Percentiles rank a stretch among this genome's conserved stretches.
phyloP scores from a whole-genome alignment of 2,113 vertebrate species.

The Phaetusa simplex region DNA sequence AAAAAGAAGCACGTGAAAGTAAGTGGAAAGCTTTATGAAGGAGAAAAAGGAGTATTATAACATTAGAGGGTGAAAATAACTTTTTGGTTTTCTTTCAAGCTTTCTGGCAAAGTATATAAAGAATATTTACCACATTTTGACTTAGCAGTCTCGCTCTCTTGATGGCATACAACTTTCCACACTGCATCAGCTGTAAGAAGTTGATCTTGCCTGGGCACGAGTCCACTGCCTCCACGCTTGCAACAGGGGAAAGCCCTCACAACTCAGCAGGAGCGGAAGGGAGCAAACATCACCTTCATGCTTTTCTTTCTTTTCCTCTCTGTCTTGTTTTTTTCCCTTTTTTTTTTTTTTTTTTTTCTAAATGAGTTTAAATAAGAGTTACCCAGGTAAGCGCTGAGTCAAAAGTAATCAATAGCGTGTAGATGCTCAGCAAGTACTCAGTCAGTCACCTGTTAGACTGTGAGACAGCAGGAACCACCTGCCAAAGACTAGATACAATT shows the following conservation, averaged over 20 bases:
- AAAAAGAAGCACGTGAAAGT: neutral
- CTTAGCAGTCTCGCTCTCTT: neutral
- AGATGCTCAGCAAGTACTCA: neutral
- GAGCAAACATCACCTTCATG: neutral
- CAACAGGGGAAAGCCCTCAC: neutral
- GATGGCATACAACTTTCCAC: neutral
- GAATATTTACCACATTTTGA: neutral
- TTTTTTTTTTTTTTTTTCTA: neutral
- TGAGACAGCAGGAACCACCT: conserved; percentile 7
- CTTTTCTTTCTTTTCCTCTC: neutral
- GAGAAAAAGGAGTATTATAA: neutral
- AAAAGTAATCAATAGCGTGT: neutral
- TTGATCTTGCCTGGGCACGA: neutral
- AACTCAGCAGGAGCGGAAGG: neutral
- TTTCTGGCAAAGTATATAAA: neutral
- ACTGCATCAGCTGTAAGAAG: neutral
- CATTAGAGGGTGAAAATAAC: neutral
- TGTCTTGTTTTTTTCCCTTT: fast-evolving
- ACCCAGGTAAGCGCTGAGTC: neutral
- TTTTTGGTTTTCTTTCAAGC: neutral
- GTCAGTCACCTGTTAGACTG: neutral
- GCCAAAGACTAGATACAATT: conserved; percentile 25
- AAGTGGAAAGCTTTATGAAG: neutral
- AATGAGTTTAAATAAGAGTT: neutral
- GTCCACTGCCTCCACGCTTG: neutral